A percentile compares a stretch with the other conserved stretches of the same genome.
phyloP scores from a whole-genome alignment of 2,113 vertebrate genomes.

The Malurus alboscapulatus region DNA sequence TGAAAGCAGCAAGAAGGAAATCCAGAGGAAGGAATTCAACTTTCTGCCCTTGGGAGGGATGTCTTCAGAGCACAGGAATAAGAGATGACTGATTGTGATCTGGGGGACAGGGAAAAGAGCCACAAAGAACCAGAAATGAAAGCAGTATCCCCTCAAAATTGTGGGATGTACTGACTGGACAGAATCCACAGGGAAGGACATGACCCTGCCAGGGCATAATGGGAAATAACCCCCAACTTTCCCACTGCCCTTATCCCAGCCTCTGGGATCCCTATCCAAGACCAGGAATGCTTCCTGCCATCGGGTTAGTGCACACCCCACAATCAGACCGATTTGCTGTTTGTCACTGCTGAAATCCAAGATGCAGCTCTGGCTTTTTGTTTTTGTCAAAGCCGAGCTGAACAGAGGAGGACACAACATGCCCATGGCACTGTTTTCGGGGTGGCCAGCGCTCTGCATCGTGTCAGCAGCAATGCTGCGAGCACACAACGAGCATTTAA shows the following conservation, averaged over 20 bases:
- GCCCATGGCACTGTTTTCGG: fast-evolving
- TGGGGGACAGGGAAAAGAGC: fast-evolving
- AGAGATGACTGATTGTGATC: not conserved
- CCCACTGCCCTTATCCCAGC: not conserved
- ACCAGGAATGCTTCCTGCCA: not conserved
- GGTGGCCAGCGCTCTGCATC: not conserved
- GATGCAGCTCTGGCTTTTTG: not conserved
- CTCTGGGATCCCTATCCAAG: not conserved
- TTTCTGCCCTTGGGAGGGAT: not conserved
- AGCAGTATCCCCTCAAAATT: not conserved
- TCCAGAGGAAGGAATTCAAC: not conserved
- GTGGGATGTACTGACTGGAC: not conserved
- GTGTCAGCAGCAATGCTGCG: not conserved
- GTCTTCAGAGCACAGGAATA: not conserved
- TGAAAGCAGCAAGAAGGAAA: not conserved
- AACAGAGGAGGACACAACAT: not conserved
- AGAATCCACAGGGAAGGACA: not conserved
- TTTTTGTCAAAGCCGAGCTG: too few relatives aligned
- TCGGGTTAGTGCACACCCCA: not conserved
- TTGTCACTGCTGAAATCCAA: not conserved
- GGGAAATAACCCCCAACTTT: fast-evolving
- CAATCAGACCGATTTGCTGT: not conserved
- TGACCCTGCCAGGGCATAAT: fast-evolving
- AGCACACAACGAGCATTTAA: not conserved
- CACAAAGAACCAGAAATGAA: not conserved